Evolutionary conservation across 2,797 vertebrate species (phyloP), one percentile per base, ranked within the genome.

Genomic region (Chromis chromis): DNA sequence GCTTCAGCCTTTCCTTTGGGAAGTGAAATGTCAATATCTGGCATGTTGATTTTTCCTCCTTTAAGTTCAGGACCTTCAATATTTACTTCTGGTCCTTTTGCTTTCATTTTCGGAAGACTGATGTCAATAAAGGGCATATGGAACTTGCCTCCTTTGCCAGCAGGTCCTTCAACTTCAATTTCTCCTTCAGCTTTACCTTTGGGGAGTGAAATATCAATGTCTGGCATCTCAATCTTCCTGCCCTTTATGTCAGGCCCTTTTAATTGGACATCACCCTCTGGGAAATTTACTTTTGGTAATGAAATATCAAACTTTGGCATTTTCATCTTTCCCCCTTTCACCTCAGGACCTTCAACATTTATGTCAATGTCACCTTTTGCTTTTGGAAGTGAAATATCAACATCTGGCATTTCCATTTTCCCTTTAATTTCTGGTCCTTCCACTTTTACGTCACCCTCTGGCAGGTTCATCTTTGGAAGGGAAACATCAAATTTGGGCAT

Each of bases 401-500:
- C 65, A 49, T 52, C 79, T 0, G 91, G 92, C 50, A 94, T 88
- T 11, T 88, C 75, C 61, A 79, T 49, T 31, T 78, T 79, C 46
- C 48, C 79, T 55, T 86, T 86, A 13, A 64, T 25, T 3, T 68
- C 71, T 24, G 79, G 71, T 11, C 77, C 77, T 71, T 86, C 52
- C 1, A 88, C 2, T 17, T 67, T 76, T n/a, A 88, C 2, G 4
- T 84, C 58, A 8, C 53, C 61, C 0, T 86, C 88, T 66, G 86
- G 79, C 21, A 76, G 17, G 31, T 85, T 85, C 0, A 81, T 24
- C 53, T 91, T 88, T 27, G 90, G 85, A 42, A 77, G 53, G 40
- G 88, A 86, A 62, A 88, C 55, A 11, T 89, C 84, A 54, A 89
- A 58, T 59, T 73, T 92, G 0, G 93, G 92, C 57, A 93, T 89